Percentiles rank a stretch among this genome's conserved stretches.
phyloP scores from a whole-genome alignment of 2,888 invertebrate genomes.

The Clistopyga incitator region DNA sequence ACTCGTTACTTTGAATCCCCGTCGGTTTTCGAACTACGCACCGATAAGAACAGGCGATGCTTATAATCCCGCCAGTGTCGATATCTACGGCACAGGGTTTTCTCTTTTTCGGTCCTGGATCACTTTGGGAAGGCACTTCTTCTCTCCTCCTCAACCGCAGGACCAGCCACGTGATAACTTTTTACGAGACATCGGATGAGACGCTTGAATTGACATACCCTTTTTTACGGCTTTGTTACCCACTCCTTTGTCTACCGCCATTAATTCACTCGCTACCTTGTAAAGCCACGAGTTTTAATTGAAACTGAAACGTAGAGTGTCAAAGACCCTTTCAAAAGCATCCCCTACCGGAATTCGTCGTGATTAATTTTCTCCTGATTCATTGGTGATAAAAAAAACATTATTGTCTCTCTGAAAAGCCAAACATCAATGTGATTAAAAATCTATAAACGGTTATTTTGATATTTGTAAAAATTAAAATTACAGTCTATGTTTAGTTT shows the following conservation, averaged over 20 bases:
- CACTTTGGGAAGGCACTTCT: not conserved
- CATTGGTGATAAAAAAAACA: too few relatives aligned
- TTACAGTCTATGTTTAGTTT: too few relatives aligned
- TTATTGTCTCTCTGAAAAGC: too few relatives aligned
- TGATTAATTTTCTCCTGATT: not conserved
- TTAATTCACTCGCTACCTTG: not conserved
- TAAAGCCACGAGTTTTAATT: not conserved
- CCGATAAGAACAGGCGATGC: conserved; percentile 20
- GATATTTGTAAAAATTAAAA: too few relatives aligned
- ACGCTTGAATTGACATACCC: conserved; percentile 13
- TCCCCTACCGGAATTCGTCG: not conserved
- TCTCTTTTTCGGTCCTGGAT: conserved; percentile 27
- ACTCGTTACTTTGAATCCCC: conserved; percentile 33
- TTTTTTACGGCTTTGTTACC: conserved; percentile 13
- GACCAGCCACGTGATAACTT: conserved; percentile 1
- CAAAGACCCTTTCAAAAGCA: not conserved
- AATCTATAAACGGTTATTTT: too few relatives aligned
- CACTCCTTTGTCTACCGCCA: not conserved
- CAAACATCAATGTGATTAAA: too few relatives aligned
- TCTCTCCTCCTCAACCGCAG: not conserved
- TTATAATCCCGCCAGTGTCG: not conserved
- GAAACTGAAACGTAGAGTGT: not conserved
- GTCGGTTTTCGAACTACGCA: conserved; percentile 34
- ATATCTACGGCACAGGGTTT: conserved; percentile 16
- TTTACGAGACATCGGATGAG: conserved; percentile 22